phyloP scores from a whole-genome alignment of 2,113 vertebrate species.

The Ia io region DNA sequence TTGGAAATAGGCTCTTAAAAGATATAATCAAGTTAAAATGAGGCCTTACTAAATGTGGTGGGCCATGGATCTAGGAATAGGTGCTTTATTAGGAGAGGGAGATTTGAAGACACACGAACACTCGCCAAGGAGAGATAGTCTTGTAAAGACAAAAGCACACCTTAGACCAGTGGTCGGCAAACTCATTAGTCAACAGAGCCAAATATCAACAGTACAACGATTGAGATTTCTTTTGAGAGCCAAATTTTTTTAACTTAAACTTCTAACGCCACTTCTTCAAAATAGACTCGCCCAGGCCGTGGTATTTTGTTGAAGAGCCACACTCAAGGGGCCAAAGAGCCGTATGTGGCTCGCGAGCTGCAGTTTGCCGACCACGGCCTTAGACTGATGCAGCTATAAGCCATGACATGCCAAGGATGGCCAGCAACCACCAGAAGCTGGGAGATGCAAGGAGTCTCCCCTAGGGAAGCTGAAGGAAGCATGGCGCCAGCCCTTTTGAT shows the following conservation, averaged over 20 bases:
- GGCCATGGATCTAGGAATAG: background rate
- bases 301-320: too few species aligned
- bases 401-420: background rate
- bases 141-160: background rate
- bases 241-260: too few species aligned
- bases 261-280: too few species aligned
- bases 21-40: background rate
- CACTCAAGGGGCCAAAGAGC: too few species aligned
- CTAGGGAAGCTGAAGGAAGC: accelerated
- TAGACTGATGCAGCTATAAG: background rate
- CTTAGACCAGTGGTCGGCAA: background rate
- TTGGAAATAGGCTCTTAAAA: background rate
- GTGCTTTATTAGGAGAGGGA: background rate
- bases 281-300: too few species aligned
- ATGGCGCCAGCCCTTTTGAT: background rate
- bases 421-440: background rate
- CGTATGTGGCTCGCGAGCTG: too few species aligned
- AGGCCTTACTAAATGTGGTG: background rate
- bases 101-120: background rate
- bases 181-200: too few species aligned
- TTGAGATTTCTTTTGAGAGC: too few species aligned
- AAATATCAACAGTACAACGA: too few species aligned
- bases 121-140: background rate
- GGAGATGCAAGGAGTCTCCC: background rate
- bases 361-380: background rate